Evolutionary conservation across 2,797 vertebrate genomes (phyloP).

Genomic region (Pipistrellus pygmaeus): DNA sequence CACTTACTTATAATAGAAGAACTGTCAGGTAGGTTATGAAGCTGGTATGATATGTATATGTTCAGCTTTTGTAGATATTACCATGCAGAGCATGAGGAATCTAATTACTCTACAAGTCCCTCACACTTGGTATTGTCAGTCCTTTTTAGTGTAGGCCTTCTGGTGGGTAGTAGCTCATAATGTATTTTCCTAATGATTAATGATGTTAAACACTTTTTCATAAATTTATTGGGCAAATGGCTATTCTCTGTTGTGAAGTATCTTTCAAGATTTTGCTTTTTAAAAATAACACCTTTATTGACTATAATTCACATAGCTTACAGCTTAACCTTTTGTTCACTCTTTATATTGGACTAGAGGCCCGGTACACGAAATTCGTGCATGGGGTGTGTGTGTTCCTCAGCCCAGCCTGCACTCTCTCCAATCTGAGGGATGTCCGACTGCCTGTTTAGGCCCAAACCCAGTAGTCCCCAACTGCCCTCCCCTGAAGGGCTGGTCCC

Average conservation of each 20-base stretch:
- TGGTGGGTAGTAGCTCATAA: not conserved
- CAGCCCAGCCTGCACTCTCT: no score
- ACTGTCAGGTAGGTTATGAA: constrained; percentile 19
- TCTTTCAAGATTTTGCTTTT: constrained; percentile 36
- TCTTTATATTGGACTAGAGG: not conserved
- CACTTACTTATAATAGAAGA: not conserved
- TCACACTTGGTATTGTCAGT: not conserved
- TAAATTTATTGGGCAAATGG: not conserved
- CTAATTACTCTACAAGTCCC: not conserved
- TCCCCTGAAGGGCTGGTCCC: no score
- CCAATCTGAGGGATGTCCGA: no score
- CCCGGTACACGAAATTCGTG: no score
- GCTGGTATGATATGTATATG: not conserved
- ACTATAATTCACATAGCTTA: not conserved
- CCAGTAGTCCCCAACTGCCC: no score
- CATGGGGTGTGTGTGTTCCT: no score
- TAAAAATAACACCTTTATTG: not conserved
- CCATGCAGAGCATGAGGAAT: not conserved
- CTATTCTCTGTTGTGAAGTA: not conserved
- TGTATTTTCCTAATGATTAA: constrained; percentile 15
- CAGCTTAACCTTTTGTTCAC: not conserved
- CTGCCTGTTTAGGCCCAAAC: no score
- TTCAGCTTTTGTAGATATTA: not conserved
- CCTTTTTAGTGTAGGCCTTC: not conserved
- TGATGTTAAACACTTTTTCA: not conserved